A percentile compares a stretch with the other conserved stretches of the same genome.
Evolutionary conservation across 2,888 invertebrate genomes (phyloP).

Genomic region (Synergus umbraculus): DNA sequence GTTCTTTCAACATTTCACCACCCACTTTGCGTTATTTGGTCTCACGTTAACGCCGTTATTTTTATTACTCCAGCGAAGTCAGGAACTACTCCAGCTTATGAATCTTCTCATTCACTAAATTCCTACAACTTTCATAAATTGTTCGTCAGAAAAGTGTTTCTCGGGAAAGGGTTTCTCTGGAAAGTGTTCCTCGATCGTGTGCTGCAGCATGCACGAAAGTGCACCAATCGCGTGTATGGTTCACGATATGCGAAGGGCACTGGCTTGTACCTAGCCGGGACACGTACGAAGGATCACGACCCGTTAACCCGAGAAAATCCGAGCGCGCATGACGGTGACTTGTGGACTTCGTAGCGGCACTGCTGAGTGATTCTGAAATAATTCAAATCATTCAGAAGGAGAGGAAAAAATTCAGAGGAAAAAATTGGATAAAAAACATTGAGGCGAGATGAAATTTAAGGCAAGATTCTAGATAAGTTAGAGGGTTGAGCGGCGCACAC

Average conservation of each 20-base stretch:
- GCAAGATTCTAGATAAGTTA: background rate
- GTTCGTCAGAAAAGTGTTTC: background rate
- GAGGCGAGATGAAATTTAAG: background rate
- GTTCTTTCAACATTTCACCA: conserved; percentile 22
- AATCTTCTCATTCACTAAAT: background rate
- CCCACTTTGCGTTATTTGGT: conserved; percentile 4
- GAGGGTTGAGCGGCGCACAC: conserved; percentile 15
- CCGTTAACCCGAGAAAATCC: conserved; percentile 35
- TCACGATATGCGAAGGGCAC: conserved; percentile 32
- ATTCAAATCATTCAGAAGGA: conserved; percentile 12
- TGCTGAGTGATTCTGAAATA: conserved; percentile 28
- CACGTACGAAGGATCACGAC: conserved; percentile 38
- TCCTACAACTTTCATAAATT: background rate
- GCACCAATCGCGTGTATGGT: conserved; percentile 5
- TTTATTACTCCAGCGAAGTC: conserved; percentile 7
- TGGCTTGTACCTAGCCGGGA: conserved; percentile 28
- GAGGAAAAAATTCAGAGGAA: background rate
- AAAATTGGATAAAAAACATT: background rate
- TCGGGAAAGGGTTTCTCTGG: background rate
- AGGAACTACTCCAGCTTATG: conserved; percentile 1
- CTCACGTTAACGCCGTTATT: conserved; percentile 28
- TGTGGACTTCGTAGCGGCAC: conserved; percentile 33
- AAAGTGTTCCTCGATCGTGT: background rate
- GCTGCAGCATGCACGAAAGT: conserved; percentile 3
- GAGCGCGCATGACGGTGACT: conserved; percentile 37